These are phyloP conservation scores for Dicranocentrus wangi DNA, from an alignment of 2,888 invertebrate genomes.

Conservation along the genomic window DNA sequence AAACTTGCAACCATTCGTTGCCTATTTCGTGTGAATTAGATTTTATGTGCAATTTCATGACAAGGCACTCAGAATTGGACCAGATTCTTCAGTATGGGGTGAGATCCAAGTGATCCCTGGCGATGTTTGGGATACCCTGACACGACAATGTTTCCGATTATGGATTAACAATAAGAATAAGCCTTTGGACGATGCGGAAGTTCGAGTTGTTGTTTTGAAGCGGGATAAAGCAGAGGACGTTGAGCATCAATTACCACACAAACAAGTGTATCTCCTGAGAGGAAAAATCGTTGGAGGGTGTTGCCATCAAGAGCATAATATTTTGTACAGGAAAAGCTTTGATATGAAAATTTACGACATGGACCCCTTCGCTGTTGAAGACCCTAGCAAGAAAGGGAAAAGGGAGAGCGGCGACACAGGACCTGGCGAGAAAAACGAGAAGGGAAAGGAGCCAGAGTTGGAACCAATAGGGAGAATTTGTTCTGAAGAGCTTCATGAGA, in stretches of 20 bases:
- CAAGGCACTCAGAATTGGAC: conserved; percentile 34
- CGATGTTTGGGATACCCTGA: not conserved
- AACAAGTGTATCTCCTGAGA: conserved; percentile 38
- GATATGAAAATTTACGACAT: conserved; percentile 18
- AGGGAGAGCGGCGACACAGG: not conserved
- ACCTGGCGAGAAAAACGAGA: not conserved
- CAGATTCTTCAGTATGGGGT: conserved; percentile 36
- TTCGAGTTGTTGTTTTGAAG: conserved; percentile 35
- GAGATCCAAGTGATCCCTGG: conserved; percentile 35
- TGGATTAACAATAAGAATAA: too few relatives aligned
- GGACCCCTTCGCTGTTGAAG: conserved; percentile 5
- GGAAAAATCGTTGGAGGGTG: conserved; percentile 16
- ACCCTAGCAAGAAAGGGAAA: not conserved
- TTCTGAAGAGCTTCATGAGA: conserved; percentile 21
- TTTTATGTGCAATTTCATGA: not conserved
- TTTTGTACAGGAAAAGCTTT: conserved; percentile 44
- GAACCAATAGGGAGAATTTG: conserved; percentile 33
- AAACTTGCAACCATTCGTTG: not conserved
- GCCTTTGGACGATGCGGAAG: conserved; percentile 11
- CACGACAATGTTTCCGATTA: not conserved
- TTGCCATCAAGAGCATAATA: conserved; percentile 5
- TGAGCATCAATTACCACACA: not conserved
- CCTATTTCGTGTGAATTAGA: not conserved
- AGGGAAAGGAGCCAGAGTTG: not conserved
- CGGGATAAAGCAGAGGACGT: not conserved